phyloP scores from a whole-genome alignment of 2,113 vertebrate genomes.

The Cyprinodon tularosa region DNA sequence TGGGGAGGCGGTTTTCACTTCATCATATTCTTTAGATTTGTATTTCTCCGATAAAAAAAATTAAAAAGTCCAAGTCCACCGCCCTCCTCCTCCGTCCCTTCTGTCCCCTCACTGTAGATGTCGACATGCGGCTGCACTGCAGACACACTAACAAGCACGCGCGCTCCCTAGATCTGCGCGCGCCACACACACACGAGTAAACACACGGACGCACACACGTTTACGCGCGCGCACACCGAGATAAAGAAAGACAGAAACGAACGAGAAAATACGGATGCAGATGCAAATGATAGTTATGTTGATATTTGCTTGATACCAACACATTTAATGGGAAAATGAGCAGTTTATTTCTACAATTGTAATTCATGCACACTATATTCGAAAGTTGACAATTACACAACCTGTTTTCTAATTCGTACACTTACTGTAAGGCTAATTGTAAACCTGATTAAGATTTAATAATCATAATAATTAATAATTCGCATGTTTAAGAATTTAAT shows the following conservation, averaged over 20 bases:
- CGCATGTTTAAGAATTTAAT: too few species aligned
- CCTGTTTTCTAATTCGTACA: too few species aligned
- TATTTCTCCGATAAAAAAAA: background rate
- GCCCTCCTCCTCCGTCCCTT: background rate
- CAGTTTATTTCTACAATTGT: too few species aligned
- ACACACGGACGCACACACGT: too few species aligned
- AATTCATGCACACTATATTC: too few species aligned
- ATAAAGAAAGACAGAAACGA: slow-evolving; percentile 27
- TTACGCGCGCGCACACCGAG: background rate
- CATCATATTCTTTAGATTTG: slow-evolving; percentile 19
- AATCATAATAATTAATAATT: too few species aligned
- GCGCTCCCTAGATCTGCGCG: slow-evolving; percentile 1
- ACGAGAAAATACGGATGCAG: background rate
- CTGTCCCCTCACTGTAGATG: slow-evolving; percentile 1
- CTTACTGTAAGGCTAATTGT: too few species aligned
- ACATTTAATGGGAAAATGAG: background rate
- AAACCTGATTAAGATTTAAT: too few species aligned
- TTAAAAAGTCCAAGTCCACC: background rate
- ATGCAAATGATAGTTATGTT: background rate
- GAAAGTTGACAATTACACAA: too few species aligned
- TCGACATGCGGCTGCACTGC: slow-evolving; percentile 15
- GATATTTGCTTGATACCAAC: background rate
- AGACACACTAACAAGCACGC: slow-evolving; percentile 8
- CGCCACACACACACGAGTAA: slow-evolving; percentile 2
- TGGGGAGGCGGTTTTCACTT: slow-evolving; percentile 17